A percentile compares a stretch with the other conserved stretches of the same genome.
These are phyloP conservation scores for Hemicrepidius hirtus DNA, from an alignment of 2,888 invertebrate genomes.

Conservation along the genomic window DNA sequence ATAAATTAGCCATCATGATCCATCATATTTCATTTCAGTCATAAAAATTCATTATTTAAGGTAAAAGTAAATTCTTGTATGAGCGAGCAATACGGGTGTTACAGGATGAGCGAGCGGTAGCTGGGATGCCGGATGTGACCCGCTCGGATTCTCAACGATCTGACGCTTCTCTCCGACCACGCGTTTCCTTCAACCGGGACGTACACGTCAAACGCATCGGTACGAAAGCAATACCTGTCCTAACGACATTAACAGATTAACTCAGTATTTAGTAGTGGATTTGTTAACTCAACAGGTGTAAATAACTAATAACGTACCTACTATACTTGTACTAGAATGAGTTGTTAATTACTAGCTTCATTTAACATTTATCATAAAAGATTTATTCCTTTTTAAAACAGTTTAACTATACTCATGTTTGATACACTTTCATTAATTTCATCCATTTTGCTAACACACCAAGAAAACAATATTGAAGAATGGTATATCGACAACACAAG, in stretches of 20 bases:
- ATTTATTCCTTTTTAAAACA: background rate
- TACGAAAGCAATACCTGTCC: slow-evolving; percentile 67
- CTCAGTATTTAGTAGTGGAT: slow-evolving; percentile 32
- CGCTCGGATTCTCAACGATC: slow-evolving; percentile 75
- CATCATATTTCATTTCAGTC: slow-evolving; percentile 22
- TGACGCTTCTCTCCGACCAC: slow-evolving; percentile 75
- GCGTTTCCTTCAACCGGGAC: slow-evolving; percentile 92
- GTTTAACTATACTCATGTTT: slow-evolving; percentile 13
- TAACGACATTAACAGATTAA: slow-evolving; percentile 50
- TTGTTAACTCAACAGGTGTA: slow-evolving; percentile 20
- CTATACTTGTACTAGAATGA: background rate
- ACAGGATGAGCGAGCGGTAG: slow-evolving; percentile 66
- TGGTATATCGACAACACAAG: too few relatives aligned
- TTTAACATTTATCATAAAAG: slow-evolving; percentile 6
- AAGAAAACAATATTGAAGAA: too few relatives aligned
- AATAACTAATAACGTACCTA: slow-evolving; percentile 13
- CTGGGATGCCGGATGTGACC: slow-evolving; percentile 75
- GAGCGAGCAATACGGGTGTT: slow-evolving; percentile 61
- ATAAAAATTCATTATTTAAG: background rate
- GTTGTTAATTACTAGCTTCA: background rate
- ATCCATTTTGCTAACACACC: background rate
- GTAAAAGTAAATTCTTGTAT: slow-evolving; percentile 16
- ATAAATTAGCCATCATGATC: background rate
- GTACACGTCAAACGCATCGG: slow-evolving; percentile 93
- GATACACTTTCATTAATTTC: background rate